Evolutionary conservation across 2,888 invertebrate species (phyloP), one percentile per base, ranked within the genome.

Genomic region (Orchestes rusci): DNA sequence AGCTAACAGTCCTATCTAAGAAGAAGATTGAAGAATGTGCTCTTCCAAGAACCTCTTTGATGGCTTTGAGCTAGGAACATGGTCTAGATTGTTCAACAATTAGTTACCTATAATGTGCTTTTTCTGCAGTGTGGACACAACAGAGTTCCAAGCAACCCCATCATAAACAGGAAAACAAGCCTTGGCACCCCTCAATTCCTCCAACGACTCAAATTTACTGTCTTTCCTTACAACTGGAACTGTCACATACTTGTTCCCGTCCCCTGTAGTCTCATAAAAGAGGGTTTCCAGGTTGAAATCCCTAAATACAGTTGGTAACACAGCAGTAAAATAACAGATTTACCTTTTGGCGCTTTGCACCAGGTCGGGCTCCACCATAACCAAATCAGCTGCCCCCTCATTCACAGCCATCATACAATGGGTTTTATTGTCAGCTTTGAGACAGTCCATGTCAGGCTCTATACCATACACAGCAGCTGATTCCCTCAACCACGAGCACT

Each of bases 91-190:
- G n/a, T n/a, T n/a, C n/a, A n/a, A n/a, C n/a, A n/a, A n/a, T n/a
- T n/a, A 23, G 31, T 19, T 51, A 50, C 47, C 49, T 16, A 50
- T 48, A 16, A 67, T 44, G 7, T 56, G 51, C 36, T 59, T 67
- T 62, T 59, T 69, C 52, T 51, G 65, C 54, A 68, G 72, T 13
- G 66, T 71, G 60, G 65, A 70, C 49, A 66, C 67, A 0, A 77
- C 74, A 0, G 82, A 73, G 54, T 79, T 73, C 76, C 80, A 78
- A 7, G 83, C 80, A 4, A 81, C 69, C 4, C 88, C 84, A 52
- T 84, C 83, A 59, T 79, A 85, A n/a, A 76, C 77, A 2, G 92
- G 84, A 63, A 93, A 84, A 57, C 87, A 88, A 0, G 85, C 86
- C 30, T 78, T 77, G 52, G 80, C 80, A 7, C 83, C 84, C 64